A percentile compares a stretch with the other conserved stretches of the same genome.
phyloP scores from a whole-genome alignment of 2,888 invertebrate species.

The Leucoptera coffeella region DNA sequence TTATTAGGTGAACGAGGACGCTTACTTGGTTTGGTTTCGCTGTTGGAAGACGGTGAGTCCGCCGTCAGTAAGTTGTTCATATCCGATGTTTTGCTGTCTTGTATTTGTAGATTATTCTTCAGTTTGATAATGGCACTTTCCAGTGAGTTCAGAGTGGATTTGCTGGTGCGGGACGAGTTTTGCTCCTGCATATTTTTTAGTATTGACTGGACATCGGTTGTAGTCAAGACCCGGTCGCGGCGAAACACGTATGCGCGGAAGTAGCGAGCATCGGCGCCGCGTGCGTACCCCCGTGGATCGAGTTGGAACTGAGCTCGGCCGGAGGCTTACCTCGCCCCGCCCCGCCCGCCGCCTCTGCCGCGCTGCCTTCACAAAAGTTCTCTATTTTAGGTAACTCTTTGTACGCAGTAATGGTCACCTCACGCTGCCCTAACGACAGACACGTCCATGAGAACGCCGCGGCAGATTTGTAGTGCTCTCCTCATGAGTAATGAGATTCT shows the following conservation, averaged over 20 bases:
- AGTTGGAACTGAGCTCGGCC: conserved; percentile 47
- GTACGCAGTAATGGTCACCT: conserved; percentile 52
- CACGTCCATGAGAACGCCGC: conserved; percentile 51
- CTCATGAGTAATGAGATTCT: conserved; percentile 50
- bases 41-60: conserved; percentile 26
- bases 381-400: conserved; percentile 55
- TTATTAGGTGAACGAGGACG: conserved; percentile 26
- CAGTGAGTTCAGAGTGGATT: conserved; percentile 39
- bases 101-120: conserved; percentile 47
- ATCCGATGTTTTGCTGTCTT: conserved; percentile 33
- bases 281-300: conserved; percentile 40
- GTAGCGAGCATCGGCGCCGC: conserved; percentile 17
- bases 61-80: conserved; percentile 29
- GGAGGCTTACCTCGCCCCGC: conserved; percentile 41
- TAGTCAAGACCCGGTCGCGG: conserved; percentile 9
- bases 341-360: conserved; percentile 27
- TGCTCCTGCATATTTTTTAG: conserved; percentile 40
- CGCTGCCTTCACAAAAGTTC: conserved; percentile 49
- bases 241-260: too few relatives aligned
- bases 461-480: conserved; percentile 45
- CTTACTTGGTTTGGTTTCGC: conserved; percentile 37
- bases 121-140: conserved; percentile 50
- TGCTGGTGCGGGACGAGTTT: conserved; percentile 38
- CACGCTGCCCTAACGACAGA: conserved; percentile 51
- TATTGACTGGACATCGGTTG: conserved; percentile 10